Evolutionary conservation across 2,113 vertebrate species (phyloP).

Genomic region (Seriola quinqueradiata): DNA sequence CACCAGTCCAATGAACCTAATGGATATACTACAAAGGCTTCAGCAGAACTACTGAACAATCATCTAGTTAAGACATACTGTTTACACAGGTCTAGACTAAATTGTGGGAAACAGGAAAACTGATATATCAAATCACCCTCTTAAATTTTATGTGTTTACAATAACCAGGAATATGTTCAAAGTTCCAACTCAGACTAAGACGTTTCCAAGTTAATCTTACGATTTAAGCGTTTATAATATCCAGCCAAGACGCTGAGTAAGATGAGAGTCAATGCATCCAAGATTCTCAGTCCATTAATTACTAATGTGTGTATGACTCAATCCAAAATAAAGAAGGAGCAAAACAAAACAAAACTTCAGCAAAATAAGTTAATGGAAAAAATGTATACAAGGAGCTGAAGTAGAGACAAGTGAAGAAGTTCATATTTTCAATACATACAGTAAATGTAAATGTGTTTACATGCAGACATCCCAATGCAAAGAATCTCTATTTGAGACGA

Average conservation of each 20-base stretch:
- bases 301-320: conserved; percentile 1
- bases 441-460: not conserved
- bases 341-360: not conserved
- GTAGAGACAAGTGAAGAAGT: not conserved
- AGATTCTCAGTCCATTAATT: conserved; percentile 1
- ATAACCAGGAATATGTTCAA: not conserved
- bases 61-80: not conserved
- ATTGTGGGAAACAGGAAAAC: conserved; percentile 29
- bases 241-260: conserved; percentile 7
- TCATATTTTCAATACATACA: not conserved
- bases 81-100: conserved; percentile 34
- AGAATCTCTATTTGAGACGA: not conserved
- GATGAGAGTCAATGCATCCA: conserved; percentile 17
- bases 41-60: not conserved
- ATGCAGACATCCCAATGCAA: not conserved
- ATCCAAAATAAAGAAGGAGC: not conserved
- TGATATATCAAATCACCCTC: conserved; percentile 6
- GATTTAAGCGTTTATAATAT: conserved; percentile 20
- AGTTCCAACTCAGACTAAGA: conserved; percentile 11
- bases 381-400: not conserved
- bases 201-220: conserved; percentile 12
- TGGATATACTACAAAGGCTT: not conserved
- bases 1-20: not conserved
- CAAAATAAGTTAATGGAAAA: not conserved
- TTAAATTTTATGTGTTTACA: conserved; percentile 43